A percentile compares a stretch with the other conserved stretches of the same genome.
Evolutionary conservation across 2,113 vertebrate genomes (phyloP).

Genomic region (Arenaria interpres): DNA sequence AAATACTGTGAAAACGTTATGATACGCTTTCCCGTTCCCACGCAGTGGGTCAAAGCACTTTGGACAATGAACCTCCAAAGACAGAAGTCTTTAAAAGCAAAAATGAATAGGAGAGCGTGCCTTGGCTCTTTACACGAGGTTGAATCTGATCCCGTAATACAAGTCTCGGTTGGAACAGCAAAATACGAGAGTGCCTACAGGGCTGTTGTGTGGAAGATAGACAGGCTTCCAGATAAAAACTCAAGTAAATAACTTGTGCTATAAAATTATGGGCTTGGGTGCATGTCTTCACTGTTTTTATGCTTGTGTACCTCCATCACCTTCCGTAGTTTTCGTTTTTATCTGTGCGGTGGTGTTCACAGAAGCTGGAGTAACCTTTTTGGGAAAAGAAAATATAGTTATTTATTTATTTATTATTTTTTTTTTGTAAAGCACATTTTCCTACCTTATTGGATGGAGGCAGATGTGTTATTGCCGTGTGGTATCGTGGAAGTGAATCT

Average conservation of each 20-base stretch:
- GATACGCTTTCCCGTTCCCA: slow-evolving; percentile 89
- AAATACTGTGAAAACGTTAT: slow-evolving; percentile 87
- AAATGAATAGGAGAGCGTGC: slow-evolving; percentile 92
- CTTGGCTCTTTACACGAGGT: slow-evolving; percentile 82
- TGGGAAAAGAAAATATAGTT: background rate
- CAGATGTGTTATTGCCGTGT: background rate
- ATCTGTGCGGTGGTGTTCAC: background rate
- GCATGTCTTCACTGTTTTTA: background rate
- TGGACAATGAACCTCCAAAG: slow-evolving; percentile 90
- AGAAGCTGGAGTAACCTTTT: background rate
- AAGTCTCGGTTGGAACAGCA: slow-evolving; percentile 89
- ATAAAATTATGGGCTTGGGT: background rate
- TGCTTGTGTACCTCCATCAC: background rate
- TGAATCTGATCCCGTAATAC: slow-evolving; percentile 88
- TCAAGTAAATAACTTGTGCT: slow-evolving; percentile 78
- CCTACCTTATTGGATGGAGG: background rate
- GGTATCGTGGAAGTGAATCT: background rate
- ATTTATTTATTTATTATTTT: fast-evolving
- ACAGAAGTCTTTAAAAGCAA: slow-evolving; percentile 92
- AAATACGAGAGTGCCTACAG: slow-evolving; percentile 95
- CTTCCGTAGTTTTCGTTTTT: background rate
- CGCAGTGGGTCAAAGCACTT: slow-evolving; percentile 90
- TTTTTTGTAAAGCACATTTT: background rate
- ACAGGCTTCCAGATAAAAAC: slow-evolving; percentile 94
- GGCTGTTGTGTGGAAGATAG: slow-evolving; percentile 95